phyloP scores from a whole-genome alignment of 2,113 vertebrate species.

The Plecturocebus donacophilus region DNA sequence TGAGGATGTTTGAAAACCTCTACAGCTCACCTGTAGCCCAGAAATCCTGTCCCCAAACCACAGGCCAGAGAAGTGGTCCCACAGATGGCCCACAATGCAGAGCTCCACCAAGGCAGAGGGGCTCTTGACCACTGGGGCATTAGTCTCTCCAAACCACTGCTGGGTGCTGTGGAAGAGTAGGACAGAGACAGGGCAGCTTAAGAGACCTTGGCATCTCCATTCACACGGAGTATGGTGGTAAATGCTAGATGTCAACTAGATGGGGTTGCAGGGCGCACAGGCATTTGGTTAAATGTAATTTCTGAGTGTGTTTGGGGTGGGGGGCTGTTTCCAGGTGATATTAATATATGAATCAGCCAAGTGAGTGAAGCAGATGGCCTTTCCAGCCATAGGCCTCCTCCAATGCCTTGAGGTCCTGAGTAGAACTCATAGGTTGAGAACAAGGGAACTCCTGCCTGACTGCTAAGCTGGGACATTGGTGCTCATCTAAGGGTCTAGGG shows the following conservation, averaged over 20 bases:
- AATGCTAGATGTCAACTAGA: neutral
- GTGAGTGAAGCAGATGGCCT: rapidly evolving
- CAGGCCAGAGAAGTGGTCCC: slow-evolving; percentile 76
- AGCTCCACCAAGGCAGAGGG: slow-evolving; percentile 68
- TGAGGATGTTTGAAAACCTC: neutral
- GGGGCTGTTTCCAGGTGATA: neutral
- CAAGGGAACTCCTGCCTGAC: neutral
- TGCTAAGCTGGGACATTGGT: neutral
- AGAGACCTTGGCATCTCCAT: rapidly evolving
- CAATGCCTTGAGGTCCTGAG: neutral
- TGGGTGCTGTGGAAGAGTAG: slow-evolving; percentile 30
- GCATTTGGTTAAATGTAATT: too few species aligned
- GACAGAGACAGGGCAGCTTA: neutral
- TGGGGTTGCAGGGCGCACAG: too few species aligned
- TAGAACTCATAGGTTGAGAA: neutral
- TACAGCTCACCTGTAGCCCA: slow-evolving; percentile 85
- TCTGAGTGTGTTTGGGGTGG: too few species aligned
- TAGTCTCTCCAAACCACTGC: neutral
- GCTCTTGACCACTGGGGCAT: neutral
- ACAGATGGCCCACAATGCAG: slow-evolving; percentile 83
- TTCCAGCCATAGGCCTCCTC: neutral
- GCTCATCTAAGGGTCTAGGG: neutral
- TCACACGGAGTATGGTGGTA: rapidly evolving
- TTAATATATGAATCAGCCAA: too few species aligned
- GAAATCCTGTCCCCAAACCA: slow-evolving; percentile 73